Evolutionary conservation across 2,113 vertebrate genomes (phyloP).

Genomic region (Poeciliopsis retropinna): DNA sequence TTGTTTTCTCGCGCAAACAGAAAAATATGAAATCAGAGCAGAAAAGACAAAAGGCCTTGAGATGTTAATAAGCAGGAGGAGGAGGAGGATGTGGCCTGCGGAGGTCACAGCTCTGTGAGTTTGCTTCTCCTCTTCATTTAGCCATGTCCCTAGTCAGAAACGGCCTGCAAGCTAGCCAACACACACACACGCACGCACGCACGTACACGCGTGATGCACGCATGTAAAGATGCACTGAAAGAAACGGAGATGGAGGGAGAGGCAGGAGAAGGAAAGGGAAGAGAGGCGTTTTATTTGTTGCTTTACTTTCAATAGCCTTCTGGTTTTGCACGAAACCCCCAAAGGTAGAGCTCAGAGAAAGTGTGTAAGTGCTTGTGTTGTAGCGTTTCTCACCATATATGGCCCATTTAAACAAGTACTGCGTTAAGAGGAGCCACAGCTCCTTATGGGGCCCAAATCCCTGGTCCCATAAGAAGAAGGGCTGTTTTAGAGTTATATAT

Average conservation of each 20-base stretch:
- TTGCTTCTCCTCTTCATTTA: constrained; percentile 69
- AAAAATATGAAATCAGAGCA: constrained; percentile 70
- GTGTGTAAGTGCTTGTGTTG: constrained; percentile 20
- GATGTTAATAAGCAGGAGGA: constrained; percentile 75
- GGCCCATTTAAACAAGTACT: too few relatives aligned
- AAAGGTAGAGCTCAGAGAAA: constrained; percentile 71
- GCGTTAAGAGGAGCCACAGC: too few relatives aligned
- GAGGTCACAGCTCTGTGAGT: constrained; percentile 64
- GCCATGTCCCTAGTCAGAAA: constrained; percentile 60
- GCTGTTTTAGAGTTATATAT: too few relatives aligned
- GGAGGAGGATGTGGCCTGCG: constrained; percentile 64
- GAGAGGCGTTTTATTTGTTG: constrained; percentile 76
- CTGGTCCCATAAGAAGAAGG: too few relatives aligned
- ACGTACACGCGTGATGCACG: constrained; percentile 16
- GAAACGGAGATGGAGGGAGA: constrained; percentile 51
- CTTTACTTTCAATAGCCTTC: constrained; percentile 71
- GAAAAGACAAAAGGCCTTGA: constrained; percentile 69
- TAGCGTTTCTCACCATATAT: too few relatives aligned
- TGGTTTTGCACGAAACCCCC: constrained; percentile 70
- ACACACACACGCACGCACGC: constrained; percentile 10
- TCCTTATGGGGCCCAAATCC: too few relatives aligned
- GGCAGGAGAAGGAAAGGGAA: constrained; percentile 66
- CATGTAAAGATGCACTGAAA: constrained; percentile 36
- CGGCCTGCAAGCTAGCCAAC: constrained; percentile 62
- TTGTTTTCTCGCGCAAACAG: constrained; percentile 64